phyloP scores from a whole-genome alignment of 1,140 invertebrate genomes.

The Listronotus bonariensis region DNA sequence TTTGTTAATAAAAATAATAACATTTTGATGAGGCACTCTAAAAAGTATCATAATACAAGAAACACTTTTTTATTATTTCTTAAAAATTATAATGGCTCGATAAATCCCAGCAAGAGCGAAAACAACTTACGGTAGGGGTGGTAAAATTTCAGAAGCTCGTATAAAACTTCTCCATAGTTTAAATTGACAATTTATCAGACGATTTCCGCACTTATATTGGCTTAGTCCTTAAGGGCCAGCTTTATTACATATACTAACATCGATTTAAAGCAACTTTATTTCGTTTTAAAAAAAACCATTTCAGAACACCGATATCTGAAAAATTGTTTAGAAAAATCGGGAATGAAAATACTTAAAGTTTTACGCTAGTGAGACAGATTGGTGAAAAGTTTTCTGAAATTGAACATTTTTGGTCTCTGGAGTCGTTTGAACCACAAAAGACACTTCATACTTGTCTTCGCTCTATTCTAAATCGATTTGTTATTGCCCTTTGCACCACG shows the following conservation, averaged over 20 bases:
- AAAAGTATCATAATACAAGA: no score
- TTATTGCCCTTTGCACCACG: slow-evolving; percentile 10
- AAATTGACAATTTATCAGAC: slow-evolving; percentile 36
- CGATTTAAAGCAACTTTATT: slow-evolving; percentile 31
- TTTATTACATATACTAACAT: slow-evolving; percentile 35
- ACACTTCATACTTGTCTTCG: slow-evolving; percentile 19
- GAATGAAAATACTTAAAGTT: slow-evolving; percentile 29
- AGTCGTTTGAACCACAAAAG: slow-evolving; percentile 18
- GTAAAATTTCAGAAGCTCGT: slow-evolving; percentile 12
- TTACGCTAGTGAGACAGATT: slow-evolving; percentile 31
- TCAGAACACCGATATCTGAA: slow-evolving; percentile 8
- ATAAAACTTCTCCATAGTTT: slow-evolving; percentile 34
- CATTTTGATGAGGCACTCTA: no score
- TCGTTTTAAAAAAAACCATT: slow-evolving; percentile 22
- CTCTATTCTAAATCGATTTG: slow-evolving; percentile 24
- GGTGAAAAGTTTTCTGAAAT: slow-evolving; percentile 27
- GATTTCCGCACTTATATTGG: slow-evolving; percentile 28
- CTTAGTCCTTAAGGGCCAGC: slow-evolving; percentile 28
- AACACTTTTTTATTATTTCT: no score
- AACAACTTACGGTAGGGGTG: not conserved
- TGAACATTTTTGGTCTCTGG: slow-evolving; percentile 28
- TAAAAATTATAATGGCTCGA: no score
- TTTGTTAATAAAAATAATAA: no score
- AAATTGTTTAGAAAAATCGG: slow-evolving; percentile 36
- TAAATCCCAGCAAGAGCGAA: no score